Evolutionary conservation across 2,797 vertebrate genomes (phyloP), one percentile per base, ranked within the genome.

Genomic region (Corythornis leucogaster): DNA sequence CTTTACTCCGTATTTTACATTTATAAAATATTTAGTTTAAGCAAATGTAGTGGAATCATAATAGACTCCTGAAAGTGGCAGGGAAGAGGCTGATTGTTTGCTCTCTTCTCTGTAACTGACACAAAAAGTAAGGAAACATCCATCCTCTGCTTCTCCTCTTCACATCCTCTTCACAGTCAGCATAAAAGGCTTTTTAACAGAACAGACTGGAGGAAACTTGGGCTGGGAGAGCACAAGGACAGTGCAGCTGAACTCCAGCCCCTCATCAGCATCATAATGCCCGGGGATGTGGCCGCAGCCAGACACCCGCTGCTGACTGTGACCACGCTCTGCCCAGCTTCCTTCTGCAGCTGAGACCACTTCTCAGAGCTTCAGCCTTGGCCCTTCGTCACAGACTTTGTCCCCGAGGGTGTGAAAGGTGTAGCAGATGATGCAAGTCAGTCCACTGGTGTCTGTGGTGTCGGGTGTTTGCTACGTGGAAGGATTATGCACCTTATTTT

Each of bases 21-120:
- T 40, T 45, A 88, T 83, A 50, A 90, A 92, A 92, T 93, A 92
- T 94, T 95, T 55, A 94, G 40, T 75, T 83, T 77, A 53, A 67
- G 91, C 67, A 91, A 54, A 70, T 11, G 33, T 15, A 70, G 78
- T 46, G 54, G 87, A 80, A 11, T 6, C n/a, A 6, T 82, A 93
- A 89, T 59, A n/a, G 90, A 75, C 28, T 69, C 20, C 46, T 68
- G 25, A 16, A 15, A 26, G 61, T 92, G 8, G 51, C 43, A n/a
- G 85, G 71, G 66, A 4, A 45, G 66, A 71, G 50, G 24, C 14
- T 69, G 79, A 22, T 74, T 71, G 67, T 87, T 94, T 94, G 45
- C 63, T 91, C 22, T 84, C n/a, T 53, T 24, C 67, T 83, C 58
- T 71, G 87, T 66, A 91, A 14, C 30, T 30, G 43, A 21, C 42